A percentile compares a stretch with the other conserved stretches of the same genome.
Evolutionary conservation across 2,888 invertebrate genomes (phyloP).

Genomic region (Acholoe squamosa): DNA sequence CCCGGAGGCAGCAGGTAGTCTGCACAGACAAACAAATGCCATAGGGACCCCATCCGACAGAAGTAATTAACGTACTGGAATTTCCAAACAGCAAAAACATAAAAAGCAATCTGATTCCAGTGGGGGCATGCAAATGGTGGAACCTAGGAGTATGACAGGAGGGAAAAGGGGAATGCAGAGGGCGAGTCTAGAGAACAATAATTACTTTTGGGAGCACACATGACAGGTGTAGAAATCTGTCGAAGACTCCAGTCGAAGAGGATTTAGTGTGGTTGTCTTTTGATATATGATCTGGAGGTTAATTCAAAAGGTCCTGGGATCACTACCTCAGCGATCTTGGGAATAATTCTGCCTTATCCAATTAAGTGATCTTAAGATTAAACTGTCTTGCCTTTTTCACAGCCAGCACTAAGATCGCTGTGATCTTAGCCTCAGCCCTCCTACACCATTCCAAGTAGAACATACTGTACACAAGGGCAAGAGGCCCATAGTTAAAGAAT

Average conservation of each 20-base stretch:
- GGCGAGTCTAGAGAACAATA: neutral
- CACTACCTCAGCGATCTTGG: no score
- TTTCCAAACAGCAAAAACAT: neutral
- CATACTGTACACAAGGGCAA: no score
- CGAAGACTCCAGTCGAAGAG: neutral
- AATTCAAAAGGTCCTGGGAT: no score
- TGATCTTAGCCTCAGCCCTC: no score
- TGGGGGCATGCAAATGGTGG: neutral
- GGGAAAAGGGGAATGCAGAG: neutral
- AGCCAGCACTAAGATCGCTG: no score
- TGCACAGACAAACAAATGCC: neutral
- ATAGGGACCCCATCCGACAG: neutral
- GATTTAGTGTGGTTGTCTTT: neutral
- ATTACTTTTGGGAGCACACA: conserved; percentile 15
- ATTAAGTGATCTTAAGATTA: no score
- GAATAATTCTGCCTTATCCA: no score
- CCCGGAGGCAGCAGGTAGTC: neutral
- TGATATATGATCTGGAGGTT: conserved; percentile 46
- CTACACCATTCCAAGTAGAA: no score
- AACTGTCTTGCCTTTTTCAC: no score
- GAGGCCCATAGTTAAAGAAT: no score
- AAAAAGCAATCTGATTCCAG: conserved; percentile 3
- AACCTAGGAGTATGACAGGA: neutral
- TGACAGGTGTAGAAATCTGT: neutral
- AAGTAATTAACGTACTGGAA: neutral